Evolutionary conservation across 2,113 vertebrate species (phyloP).

Genomic region (Benitochromis conjunctus): DNA sequence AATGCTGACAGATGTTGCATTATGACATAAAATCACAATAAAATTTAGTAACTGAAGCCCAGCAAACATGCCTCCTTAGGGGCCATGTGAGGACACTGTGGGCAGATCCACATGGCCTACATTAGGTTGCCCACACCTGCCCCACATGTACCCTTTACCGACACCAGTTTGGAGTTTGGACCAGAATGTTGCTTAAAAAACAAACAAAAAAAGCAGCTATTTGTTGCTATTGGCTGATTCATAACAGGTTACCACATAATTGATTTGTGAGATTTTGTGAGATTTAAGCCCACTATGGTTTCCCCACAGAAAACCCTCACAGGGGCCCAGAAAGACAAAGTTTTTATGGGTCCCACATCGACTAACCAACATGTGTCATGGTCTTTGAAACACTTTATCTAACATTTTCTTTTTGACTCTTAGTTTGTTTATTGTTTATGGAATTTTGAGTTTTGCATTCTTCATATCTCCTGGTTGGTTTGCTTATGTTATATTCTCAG

Average conservation of each 20-base stretch:
- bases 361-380: neutral
- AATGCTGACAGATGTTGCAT: neutral
- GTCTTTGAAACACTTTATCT: neutral
- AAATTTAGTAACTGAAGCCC: neutral
- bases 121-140: neutral
- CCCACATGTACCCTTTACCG: neutral
- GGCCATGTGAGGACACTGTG: neutral
- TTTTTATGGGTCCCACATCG: neutral
- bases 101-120: neutral
- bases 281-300: neutral
- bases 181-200: neutral
- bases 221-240: accelerated
- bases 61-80: neutral
- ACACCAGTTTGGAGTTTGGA: neutral
- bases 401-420: neutral
- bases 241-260: neutral
- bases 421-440: neutral
- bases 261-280: neutral
- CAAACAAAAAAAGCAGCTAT: neutral
- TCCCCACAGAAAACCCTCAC: neutral
- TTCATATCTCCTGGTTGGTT: neutral
- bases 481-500: accelerated
- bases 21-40: neutral
- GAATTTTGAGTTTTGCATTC: neutral
- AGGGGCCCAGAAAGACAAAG: neutral